Conservation (phyloP, 2,888 invertebrate species). For the Stenichneumon culpator region DNA sequence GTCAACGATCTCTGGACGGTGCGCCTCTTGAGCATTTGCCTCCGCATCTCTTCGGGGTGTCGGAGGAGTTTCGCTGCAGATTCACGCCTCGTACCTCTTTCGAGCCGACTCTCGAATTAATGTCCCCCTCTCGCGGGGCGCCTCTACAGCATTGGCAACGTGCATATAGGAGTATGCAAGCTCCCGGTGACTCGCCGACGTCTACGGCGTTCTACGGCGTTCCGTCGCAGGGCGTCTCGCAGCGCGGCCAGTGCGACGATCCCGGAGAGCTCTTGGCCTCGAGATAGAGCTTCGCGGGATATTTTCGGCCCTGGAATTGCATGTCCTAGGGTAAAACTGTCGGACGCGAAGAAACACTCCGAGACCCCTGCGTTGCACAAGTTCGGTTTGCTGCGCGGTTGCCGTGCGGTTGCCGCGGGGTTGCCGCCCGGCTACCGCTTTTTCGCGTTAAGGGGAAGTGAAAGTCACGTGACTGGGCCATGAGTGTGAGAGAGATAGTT, state of each 20-base stretch:
- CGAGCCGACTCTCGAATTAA: constrained; percentile 44
- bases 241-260: constrained; percentile 57
- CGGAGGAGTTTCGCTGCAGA: constrained; percentile 51
- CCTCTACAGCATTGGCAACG: constrained; percentile 20
- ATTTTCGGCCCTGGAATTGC: constrained; percentile 68
- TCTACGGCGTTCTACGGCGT: constrained; percentile 4
- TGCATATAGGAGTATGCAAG: background rate
- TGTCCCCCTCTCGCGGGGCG: constrained; percentile 26
- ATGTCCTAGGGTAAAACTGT: constrained; percentile 52
- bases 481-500: no score
- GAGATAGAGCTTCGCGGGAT: constrained; percentile 57
- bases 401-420: no score
- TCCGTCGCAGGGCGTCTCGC: constrained; percentile 20
- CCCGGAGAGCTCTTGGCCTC: constrained; percentile 61
- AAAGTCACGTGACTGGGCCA: no score
- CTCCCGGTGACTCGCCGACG: constrained; percentile 19
- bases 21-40: constrained; percentile 50
- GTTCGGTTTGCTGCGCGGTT: constrained; percentile 25
- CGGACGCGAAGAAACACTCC: background rate
- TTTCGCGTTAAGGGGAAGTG: no score
- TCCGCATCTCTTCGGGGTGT: constrained; percentile 63
- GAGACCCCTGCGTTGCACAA: constrained; percentile 13
- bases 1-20: constrained; percentile 67
- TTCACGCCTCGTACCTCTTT: constrained; percentile 37
- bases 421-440: no score